Conservation (phyloP, 2,113 vertebrate species). For the Gavialis gangeticus region DNA sequence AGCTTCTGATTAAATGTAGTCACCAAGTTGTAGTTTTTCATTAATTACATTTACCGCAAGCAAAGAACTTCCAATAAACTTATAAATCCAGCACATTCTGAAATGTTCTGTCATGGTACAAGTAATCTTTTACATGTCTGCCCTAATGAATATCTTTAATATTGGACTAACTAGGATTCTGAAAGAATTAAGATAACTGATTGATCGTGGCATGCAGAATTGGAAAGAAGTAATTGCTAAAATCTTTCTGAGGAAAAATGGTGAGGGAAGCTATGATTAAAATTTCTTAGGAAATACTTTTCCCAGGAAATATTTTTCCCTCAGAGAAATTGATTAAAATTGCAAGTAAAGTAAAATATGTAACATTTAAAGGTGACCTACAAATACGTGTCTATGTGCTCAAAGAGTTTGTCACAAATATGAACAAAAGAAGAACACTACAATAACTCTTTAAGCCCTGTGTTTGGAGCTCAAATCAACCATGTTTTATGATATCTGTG, state of each 20-base stretch:
- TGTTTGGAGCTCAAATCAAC: not conserved
- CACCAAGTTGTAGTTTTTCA: conserved; percentile 25
- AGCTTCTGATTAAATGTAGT: conserved; percentile 5
- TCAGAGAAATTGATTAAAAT: conserved; percentile 28
- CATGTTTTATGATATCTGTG: not conserved
- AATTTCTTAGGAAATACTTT: conserved; percentile 29
- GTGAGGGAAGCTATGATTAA: not conserved
- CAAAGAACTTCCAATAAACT: conserved; percentile 1
- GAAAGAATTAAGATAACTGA: conserved; percentile 38
- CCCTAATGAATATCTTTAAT: conserved; percentile 22
- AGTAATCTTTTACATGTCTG: not conserved
- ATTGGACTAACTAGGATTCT: not conserved
- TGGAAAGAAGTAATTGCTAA: conserved; percentile 7
- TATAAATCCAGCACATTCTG: not conserved
- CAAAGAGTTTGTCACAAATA: not conserved
- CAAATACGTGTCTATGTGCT: not conserved
- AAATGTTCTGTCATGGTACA: not conserved
- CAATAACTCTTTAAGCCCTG: not conserved
- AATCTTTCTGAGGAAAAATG: conserved; percentile 3
- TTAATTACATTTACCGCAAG: conserved; percentile 32
- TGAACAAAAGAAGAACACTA: no score
- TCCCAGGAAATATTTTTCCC: not conserved
- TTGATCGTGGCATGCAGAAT: not conserved
- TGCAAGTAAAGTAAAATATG: not conserved
- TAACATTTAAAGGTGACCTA: not conserved